phyloP scores from a whole-genome alignment of 2,113 vertebrate species.

The Acrocephalus kingi region DNA sequence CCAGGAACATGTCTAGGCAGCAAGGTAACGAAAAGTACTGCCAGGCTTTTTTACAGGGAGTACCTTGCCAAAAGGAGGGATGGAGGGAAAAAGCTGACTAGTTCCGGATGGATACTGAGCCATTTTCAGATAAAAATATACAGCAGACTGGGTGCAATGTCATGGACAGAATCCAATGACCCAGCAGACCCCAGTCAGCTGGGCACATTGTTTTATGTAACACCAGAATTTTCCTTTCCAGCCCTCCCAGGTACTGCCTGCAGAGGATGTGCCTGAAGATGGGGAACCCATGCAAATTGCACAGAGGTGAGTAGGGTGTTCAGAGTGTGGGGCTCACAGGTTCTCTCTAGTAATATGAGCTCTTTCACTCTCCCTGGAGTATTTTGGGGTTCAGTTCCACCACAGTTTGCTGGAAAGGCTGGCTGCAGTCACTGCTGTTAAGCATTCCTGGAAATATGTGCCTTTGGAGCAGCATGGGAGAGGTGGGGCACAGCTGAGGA shows the following conservation, averaged over 20 bases:
- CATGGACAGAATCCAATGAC: not conserved
- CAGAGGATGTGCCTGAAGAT: constrained; percentile 66
- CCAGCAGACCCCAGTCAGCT: not conserved
- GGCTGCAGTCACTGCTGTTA: not conserved
- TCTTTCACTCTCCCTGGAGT: not conserved
- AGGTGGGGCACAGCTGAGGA: not conserved
- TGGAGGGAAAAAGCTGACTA: not conserved
- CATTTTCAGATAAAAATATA: not conserved
- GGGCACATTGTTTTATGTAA: not conserved
- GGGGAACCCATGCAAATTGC: constrained; percentile 65
- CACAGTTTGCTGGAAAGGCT: not conserved
- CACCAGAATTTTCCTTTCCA: constrained; percentile 48
- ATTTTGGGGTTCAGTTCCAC: not conserved
- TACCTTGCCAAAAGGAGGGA: not conserved
- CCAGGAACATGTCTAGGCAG: not conserved
- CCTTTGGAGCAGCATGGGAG: not conserved
- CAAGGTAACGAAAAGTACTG: not conserved
- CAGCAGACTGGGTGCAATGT: not conserved
- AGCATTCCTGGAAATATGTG: not conserved
- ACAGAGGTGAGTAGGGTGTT: constrained; percentile 65
- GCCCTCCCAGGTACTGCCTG: constrained; percentile 65
- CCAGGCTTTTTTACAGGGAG: not conserved
- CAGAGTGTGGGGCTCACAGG: not conserved
- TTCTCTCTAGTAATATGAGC: not conserved
- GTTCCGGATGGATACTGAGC: not conserved